Evolutionary conservation across 2,888 invertebrate species (phyloP).

Genomic region (Nudaria mundana): DNA sequence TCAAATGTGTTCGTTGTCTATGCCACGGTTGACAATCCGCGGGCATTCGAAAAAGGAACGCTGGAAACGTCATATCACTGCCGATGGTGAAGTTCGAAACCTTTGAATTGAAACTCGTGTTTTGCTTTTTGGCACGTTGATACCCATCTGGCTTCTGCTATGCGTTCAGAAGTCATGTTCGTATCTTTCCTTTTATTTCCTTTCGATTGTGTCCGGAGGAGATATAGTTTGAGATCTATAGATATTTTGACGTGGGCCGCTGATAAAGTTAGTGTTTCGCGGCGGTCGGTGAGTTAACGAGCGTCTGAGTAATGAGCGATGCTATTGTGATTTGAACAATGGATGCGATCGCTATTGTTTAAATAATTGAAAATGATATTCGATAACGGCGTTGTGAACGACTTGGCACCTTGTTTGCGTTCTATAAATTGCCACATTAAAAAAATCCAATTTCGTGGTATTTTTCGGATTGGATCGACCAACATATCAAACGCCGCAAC

Average conservation of each 20-base stretch:
- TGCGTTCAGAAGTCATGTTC: conserved; percentile 56
- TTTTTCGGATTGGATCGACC: too few species aligned
- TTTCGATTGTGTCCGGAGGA: conserved; percentile 68
- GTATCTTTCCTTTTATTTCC: conserved; percentile 55
- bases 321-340: conserved; percentile 77
- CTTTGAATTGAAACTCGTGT: too few species aligned
- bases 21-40: conserved; percentile 75
- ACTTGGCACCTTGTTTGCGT: conserved; percentile 38
- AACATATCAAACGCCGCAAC: too few species aligned
- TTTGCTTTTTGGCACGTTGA: conserved; percentile 70
- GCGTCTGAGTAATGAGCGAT: conserved; percentile 75
- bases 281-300: conserved; percentile 72
- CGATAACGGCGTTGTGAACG: conserved; percentile 39
- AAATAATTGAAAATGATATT: conserved; percentile 69
- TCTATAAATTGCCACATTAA: conserved; percentile 30
- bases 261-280: conserved; percentile 78
- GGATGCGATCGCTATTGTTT: conserved; percentile 70
- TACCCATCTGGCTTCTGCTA: conserved; percentile 71
- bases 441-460: conserved; percentile 27
- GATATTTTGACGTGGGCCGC: conserved; percentile 72
- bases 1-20: conserved; percentile 76
- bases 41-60: conserved; percentile 74
- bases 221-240: conserved; percentile 72
- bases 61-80: conserved; percentile 72
- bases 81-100: conserved; percentile 43